Evolutionary conservation across 2,797 vertebrate species (phyloP).

Genomic region (Oophaga sylvatica): DNA sequence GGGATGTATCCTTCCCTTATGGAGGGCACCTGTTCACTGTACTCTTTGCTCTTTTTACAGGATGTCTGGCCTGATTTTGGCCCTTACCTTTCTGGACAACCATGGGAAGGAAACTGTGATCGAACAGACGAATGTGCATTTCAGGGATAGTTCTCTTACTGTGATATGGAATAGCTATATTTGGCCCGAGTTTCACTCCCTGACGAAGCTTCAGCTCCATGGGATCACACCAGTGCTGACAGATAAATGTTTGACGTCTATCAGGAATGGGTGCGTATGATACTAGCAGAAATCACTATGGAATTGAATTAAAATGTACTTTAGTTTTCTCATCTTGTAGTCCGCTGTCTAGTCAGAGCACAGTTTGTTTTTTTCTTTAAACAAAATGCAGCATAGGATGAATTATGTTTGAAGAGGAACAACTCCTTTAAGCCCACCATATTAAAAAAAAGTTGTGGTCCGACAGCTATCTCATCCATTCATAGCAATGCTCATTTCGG

Average conservation of each 20-base stretch:
- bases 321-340: not conserved
- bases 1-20: not conserved
- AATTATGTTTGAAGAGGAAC: too few relatives aligned
- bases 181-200: slow-evolving; percentile 72
- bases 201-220: slow-evolving; percentile 81
- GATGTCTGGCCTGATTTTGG: slow-evolving; percentile 76
- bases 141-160: slow-evolving; percentile 79
- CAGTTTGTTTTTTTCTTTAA: too few relatives aligned
- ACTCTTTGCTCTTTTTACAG: slow-evolving; percentile 64
- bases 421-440: too few relatives aligned
- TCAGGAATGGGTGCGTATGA: slow-evolving; percentile 72
- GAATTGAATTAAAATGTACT: not conserved
- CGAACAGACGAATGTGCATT: slow-evolving; percentile 73
- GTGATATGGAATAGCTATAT: slow-evolving; percentile 75
- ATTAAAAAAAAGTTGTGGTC: too few relatives aligned
- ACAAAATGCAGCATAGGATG: too few relatives aligned
- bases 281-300: slow-evolving; percentile 5
- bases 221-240: slow-evolving; percentile 77
- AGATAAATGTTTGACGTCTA: slow-evolving; percentile 62
- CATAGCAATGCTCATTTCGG: too few relatives aligned
- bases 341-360: not conserved
- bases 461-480: too few relatives aligned
- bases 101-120: slow-evolving; percentile 72
- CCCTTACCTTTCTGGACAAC: slow-evolving; percentile 77
- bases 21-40: not conserved